A percentile compares a stretch with the other conserved stretches of the same genome.
These are phyloP conservation scores for Corythornis madagascariensis DNA, from an alignment of 2,113 vertebrate species.

Conservation along the genomic window DNA sequence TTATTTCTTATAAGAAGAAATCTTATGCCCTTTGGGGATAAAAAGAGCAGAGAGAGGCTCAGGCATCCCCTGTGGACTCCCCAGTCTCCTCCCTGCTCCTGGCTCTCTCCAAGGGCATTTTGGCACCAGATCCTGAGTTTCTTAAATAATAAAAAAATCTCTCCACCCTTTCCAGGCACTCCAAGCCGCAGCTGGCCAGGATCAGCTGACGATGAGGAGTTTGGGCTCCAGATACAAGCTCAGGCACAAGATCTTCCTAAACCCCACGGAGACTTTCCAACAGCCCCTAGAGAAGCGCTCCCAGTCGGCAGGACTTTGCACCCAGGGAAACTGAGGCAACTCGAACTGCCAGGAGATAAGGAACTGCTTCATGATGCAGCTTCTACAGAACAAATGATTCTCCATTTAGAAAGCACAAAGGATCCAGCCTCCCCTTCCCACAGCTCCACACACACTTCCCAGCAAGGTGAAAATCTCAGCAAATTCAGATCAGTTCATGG, in stretches of 20 bases:
- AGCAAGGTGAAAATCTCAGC: not conserved
- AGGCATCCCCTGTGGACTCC: not conserved
- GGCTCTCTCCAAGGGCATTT: not conserved
- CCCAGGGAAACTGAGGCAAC: not conserved
- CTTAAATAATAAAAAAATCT: not conserved
- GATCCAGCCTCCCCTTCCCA: not conserved
- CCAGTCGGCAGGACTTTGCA: not conserved
- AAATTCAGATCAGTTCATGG: not conserved
- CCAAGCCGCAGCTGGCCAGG: not conserved
- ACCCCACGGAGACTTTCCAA: accelerated
- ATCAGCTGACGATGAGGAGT: constrained; percentile 24
- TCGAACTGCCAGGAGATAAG: not conserved
- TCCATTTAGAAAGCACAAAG: not conserved
- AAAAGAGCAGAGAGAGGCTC: not conserved
- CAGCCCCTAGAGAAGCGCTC: not conserved
- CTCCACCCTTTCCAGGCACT: constrained; percentile 15
- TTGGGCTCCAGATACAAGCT: not conserved
- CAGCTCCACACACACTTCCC: not conserved
- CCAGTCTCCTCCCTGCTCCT: not conserved
- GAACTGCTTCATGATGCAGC: not conserved
- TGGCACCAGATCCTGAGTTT: not conserved
- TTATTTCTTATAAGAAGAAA: too few species aligned
- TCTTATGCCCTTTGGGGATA: not conserved
- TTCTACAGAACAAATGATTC: not conserved
- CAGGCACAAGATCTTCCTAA: constrained; percentile 10